Conservation (phyloP, 2,797 vertebrate species). For the Clamator glandarius region DNA sequence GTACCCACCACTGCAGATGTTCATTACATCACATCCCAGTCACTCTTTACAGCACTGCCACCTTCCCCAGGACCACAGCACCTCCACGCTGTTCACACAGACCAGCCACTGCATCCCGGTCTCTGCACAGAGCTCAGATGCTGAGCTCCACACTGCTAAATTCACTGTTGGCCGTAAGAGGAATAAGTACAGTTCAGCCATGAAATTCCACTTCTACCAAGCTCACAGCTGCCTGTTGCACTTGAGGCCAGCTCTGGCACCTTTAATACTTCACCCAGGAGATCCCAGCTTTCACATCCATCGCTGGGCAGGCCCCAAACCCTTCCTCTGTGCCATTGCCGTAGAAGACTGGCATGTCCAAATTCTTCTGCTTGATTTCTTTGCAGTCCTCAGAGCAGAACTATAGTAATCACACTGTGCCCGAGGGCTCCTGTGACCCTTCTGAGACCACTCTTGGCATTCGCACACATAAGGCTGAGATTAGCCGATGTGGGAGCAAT, state of each 20-base stretch:
- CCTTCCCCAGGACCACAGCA: not conserved
- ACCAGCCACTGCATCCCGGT: rapidly evolving
- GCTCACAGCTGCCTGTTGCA: not conserved
- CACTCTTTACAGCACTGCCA: not conserved
- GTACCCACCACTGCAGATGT: rapidly evolving
- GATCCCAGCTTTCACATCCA: not conserved
- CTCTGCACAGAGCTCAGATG: not conserved
- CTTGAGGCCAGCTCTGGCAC: not conserved
- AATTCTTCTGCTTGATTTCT: not conserved
- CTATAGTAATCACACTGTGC: not conserved
- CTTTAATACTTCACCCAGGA: not conserved
- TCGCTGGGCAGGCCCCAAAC: not conserved
- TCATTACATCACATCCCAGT: not conserved
- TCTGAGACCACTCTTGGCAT: not conserved
- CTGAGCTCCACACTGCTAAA: not conserved
- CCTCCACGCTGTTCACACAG: rapidly evolving
- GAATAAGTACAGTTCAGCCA: not conserved
- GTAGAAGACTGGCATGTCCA: not conserved
- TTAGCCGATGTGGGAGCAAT: not conserved
- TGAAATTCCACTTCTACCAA: not conserved
- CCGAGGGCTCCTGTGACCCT: not conserved
- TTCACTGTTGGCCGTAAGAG: not conserved
- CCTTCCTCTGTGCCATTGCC: not conserved
- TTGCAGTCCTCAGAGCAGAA: not conserved
- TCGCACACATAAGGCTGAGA: not conserved